Conservation (phyloP, 2,797 vertebrate genomes). For the Champsocephalus esox region DNA sequence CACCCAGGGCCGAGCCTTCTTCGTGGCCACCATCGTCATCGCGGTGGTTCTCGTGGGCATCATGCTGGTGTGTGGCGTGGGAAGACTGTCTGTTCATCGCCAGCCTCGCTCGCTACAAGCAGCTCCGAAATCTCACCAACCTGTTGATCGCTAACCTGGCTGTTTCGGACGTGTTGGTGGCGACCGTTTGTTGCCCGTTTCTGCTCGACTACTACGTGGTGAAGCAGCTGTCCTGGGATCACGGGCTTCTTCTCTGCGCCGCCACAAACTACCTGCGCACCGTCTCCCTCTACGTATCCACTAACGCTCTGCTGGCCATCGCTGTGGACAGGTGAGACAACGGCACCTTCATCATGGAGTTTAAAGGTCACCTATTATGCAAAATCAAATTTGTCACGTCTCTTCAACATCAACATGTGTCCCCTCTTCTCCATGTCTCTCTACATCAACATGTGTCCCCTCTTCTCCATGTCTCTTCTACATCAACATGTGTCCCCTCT, state of each 20-base stretch:
- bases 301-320: slow-evolving; percentile 94
- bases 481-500: too few relatives aligned
- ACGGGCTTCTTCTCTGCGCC: slow-evolving; percentile 91
- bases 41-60: slow-evolving; percentile 89
- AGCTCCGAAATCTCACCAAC: slow-evolving; percentile 93
- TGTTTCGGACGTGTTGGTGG: slow-evolving; percentile 94
- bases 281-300: slow-evolving; percentile 93
- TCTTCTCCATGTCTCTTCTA: too few relatives aligned
- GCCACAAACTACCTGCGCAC: slow-evolving; percentile 93
- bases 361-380: too few relatives aligned
- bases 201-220: slow-evolving; percentile 97
- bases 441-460: too few relatives aligned
- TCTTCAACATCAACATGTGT: too few relatives aligned
- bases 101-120: slow-evolving; percentile 90
- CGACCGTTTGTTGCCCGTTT: slow-evolving; percentile 93
- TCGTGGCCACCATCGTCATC: slow-evolving; percentile 88
- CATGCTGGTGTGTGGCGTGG: slow-evolving; percentile 93
- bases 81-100: slow-evolving; percentile 93
- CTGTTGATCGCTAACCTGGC: slow-evolving; percentile 94
- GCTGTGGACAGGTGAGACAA: slow-evolving; percentile 91
- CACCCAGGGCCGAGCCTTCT: slow-evolving; percentile 90
- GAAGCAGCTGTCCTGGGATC: slow-evolving; percentile 92
- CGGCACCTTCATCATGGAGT: too few relatives aligned
- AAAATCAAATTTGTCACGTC: too few relatives aligned
- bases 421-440: too few relatives aligned